Evolutionary conservation across 2,888 invertebrate genomes (phyloP).

Genomic region (Julus scandinavius): DNA sequence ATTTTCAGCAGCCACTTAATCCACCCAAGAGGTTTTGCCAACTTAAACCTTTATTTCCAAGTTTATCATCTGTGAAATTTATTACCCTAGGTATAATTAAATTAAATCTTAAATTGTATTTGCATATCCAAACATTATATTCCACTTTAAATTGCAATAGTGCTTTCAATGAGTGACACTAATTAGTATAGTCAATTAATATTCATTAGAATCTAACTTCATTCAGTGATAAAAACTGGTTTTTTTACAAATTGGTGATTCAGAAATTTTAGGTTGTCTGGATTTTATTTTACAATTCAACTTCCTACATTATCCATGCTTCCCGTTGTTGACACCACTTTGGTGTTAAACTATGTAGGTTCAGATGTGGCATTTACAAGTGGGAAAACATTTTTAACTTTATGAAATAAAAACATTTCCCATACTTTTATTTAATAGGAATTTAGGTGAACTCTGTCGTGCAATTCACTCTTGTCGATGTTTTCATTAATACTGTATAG

Average conservation of each 20-base stretch:
- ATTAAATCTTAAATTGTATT: neutral
- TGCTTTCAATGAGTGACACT: neutral
- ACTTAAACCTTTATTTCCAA: too few species aligned
- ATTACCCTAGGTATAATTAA: neutral
- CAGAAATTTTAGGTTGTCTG: neutral
- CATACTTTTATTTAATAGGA: neutral
- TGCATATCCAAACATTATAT: neutral
- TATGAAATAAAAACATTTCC: neutral
- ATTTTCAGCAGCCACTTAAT: too few species aligned
- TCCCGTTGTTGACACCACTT: neutral
- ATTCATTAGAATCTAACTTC: neutral
- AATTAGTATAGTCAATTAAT: neutral
- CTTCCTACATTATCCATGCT: neutral
- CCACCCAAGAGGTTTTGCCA: too few species aligned
- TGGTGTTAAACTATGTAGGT: neutral
- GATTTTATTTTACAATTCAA: neutral
- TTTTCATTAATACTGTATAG: neutral
- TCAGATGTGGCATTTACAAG: neutral
- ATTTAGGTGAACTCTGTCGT: neutral
- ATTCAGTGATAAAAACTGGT: neutral
- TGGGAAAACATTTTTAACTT: neutral
- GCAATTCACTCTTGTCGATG: neutral
- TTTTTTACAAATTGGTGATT: neutral
- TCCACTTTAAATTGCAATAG: neutral
- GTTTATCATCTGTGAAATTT: neutral